Percentiles rank a stretch among this genome's conserved stretches.
Evolutionary conservation across 2,888 invertebrate genomes (phyloP).

Genomic region (Palloptera scutellata): DNA sequence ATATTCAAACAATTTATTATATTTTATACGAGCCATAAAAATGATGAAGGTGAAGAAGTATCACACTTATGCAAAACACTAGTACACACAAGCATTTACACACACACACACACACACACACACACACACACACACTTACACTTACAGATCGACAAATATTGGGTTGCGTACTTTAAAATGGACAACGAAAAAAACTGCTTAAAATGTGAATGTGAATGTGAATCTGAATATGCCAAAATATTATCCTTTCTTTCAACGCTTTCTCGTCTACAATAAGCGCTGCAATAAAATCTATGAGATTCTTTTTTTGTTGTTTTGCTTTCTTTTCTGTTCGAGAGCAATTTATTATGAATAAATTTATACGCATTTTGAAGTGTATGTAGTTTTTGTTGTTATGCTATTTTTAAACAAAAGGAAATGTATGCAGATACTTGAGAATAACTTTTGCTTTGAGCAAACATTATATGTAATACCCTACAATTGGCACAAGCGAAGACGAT

Average conservation of each 20-base stretch:
- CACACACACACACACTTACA: slow-evolving; percentile 10
- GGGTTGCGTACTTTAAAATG: slow-evolving; percentile 4
- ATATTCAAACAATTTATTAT: slow-evolving; percentile 45
- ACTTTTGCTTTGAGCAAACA: slow-evolving; percentile 10
- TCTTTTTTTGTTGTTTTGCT: too few relatives aligned
- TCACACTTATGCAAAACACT: slow-evolving; percentile 22
- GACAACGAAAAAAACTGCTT: slow-evolving; percentile 10
- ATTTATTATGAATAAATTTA: not conserved
- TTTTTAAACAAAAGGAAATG: not conserved
- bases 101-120: slow-evolving; percentile 2
- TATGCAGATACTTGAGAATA: slow-evolving; percentile 19
- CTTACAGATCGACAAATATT: slow-evolving; percentile 10
- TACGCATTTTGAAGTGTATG: not conserved
- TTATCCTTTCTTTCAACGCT: slow-evolving; percentile 21
- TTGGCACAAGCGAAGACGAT: too few relatives aligned
- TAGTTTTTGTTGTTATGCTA: not conserved
- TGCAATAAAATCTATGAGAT: too few relatives aligned
- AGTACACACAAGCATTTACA: not conserved
- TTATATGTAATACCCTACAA: not conserved
- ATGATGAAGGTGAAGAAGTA: slow-evolving; percentile 40
- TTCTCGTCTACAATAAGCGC: too few relatives aligned
- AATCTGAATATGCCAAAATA: slow-evolving; percentile 2
- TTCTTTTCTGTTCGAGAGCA: too few relatives aligned
- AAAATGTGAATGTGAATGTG: too few relatives aligned
- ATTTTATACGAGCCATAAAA: slow-evolving; percentile 40